These are phyloP conservation scores for Drosophila neocordata DNA, from an alignment of 1,140 invertebrate species.

Conservation along the genomic window DNA sequence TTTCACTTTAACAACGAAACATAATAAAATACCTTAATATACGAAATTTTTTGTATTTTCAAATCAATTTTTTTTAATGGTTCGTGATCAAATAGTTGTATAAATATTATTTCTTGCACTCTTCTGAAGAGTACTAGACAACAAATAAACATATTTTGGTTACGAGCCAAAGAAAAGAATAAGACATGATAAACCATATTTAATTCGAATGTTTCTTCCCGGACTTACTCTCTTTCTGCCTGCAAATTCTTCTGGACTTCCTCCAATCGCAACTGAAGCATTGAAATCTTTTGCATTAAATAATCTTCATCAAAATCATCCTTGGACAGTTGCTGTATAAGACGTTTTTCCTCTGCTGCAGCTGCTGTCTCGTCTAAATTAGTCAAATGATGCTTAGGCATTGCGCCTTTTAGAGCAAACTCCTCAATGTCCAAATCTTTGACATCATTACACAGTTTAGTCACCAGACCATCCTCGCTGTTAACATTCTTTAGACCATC, in stretches of 20 bases:
- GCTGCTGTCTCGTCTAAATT: slow-evolving; percentile 63
- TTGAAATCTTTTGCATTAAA: slow-evolving; percentile 87
- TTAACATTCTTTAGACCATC: slow-evolving; percentile 82
- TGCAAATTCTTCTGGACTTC: slow-evolving; percentile 90
- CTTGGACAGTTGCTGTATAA: slow-evolving; percentile 81
- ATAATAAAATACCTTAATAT: too few species aligned
- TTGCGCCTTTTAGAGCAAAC: slow-evolving; percentile 83
- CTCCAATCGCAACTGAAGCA: slow-evolving; percentile 88
- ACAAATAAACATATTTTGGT: too few species aligned
- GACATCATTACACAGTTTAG: slow-evolving; percentile 67
- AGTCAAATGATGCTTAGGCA: slow-evolving; percentile 84
- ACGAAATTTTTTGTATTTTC: too few species aligned
- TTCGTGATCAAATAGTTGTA: too few species aligned
- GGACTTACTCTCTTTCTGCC: slow-evolving; percentile 88
- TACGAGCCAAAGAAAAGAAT: too few species aligned
- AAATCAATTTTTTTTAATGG: too few species aligned
- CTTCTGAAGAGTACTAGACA: too few species aligned
- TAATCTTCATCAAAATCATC: slow-evolving; percentile 86
- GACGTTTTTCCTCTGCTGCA: slow-evolving; percentile 76
- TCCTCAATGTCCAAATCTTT: slow-evolving; percentile 86
- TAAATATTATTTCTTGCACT: too few species aligned
- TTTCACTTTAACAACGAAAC: slow-evolving; percentile 85
- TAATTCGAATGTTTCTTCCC: not conserved
- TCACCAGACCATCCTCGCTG: slow-evolving; percentile 83
- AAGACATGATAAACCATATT: too few species aligned